Base-by-base conservation (phyloP, 2,797 vertebrate genomes). In the Hapalemur alaotrensis region DNA sequence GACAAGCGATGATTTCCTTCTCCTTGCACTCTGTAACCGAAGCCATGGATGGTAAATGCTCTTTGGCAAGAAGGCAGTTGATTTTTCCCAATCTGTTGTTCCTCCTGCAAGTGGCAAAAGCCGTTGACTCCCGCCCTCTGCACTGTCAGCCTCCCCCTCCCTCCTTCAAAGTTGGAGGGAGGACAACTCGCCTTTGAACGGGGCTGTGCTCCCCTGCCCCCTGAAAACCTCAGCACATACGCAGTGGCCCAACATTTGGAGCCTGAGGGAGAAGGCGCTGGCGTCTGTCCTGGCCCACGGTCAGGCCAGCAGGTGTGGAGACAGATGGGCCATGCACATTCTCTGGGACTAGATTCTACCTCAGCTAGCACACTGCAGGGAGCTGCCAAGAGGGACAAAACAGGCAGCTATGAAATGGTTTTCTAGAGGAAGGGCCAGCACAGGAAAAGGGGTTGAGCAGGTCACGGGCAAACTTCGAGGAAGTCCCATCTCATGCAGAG, bases 341-440 rank as follows among this genome's bases (percentile, higher is more conserved):
- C 69, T 89, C 48, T 57, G 30, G 11, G 23, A 54, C 63, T 61
- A 63, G 65, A 54, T 46, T 72, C 89, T 89, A 63, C 92, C 43
- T 87, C 89, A 92, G 35, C 41, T 12, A 48, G 32, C 57, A 46
- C 14, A 2, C 32, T 10, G 10, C 2, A 8, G 41, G 13, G 57
- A 59, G 9, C 43, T 12, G 1, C 8, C 1, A 23, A 14, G 57
- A 50, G 28, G 61, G 28, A 15, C 28, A 41, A 9, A 10, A 38
- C 57, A 63, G 79, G 85, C 7, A 76, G 35, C 79, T 28, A 4
- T 7, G 30, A 57, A 28, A 23, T 25, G 23, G 25, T 11, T 88
- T 80, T 63, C 65, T 84, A 11, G 35, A 41, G 52, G 63, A 75
- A 28, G 54, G n/a, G 59, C 32, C n/a, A 84, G 57, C 54, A 35